Percentiles rank a stretch among this genome's conserved stretches.
Conservation (phyloP, 2,888 invertebrate species). For the Hyles lineata region DNA sequence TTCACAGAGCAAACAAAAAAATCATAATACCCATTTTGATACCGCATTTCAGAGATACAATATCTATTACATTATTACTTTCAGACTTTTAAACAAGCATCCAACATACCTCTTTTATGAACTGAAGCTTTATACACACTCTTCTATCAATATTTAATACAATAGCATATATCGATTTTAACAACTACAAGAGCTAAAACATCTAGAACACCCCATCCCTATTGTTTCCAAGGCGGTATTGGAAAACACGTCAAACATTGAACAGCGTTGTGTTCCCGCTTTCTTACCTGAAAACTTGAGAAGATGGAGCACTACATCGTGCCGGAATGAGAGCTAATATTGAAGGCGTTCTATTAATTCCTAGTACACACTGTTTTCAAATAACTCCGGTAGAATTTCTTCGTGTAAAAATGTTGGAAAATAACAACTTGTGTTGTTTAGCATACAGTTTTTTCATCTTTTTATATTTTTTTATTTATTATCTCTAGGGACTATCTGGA, state of each 20-base stretch:
- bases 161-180: neutral
- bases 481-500: too few relatives aligned
- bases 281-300: conserved; percentile 42
- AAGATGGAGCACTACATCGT: conserved; percentile 32
- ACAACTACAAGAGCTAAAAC: neutral
- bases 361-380: neutral
- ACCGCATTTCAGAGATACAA: too few relatives aligned
- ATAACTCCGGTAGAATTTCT: neutral
- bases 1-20: neutral
- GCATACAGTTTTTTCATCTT: too few relatives aligned
- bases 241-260: conserved; percentile 45
- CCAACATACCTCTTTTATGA: too few relatives aligned
- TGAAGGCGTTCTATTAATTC: conserved; percentile 13
- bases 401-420: neutral
- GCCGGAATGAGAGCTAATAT: conserved; percentile 18
- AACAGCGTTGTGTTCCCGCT: conserved; percentile 34
- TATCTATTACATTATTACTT: too few relatives aligned
- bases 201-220: conserved; percentile 14
- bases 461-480: too few relatives aligned
- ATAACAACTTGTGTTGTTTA: too few relatives aligned
- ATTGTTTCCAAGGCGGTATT: conserved; percentile 34
- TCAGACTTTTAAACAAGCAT: too few relatives aligned
- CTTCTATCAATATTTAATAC: neutral
- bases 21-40: too few relatives aligned
- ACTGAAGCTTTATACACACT: neutral